Evolutionary conservation across 1,140 invertebrate genomes (phyloP).

Genomic region (Laodelphax striatellus): DNA sequence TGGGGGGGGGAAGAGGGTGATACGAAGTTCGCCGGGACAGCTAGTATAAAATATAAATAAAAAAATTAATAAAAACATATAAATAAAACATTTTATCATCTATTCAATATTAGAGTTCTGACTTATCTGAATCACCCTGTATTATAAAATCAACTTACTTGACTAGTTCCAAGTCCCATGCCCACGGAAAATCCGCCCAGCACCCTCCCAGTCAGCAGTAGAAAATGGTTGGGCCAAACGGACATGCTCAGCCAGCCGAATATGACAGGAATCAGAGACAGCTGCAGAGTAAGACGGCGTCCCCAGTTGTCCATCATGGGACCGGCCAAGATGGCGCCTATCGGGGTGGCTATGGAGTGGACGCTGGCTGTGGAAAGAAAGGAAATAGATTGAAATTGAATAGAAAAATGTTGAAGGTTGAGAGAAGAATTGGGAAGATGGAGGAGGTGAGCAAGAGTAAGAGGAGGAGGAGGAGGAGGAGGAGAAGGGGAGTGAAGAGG

Average conservation of each 20-base stretch:
- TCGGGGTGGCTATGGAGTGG: slow-evolving; percentile 50
- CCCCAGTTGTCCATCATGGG: slow-evolving; percentile 49
- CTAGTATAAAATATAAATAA: too few relatives aligned
- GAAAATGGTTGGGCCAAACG: slow-evolving; percentile 39
- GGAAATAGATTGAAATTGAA: neutral
- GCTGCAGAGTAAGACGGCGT: slow-evolving; percentile 41
- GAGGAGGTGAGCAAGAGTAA: too few relatives aligned
- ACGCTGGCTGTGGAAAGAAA: slow-evolving; percentile 42
- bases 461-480: too few relatives aligned
- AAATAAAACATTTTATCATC: too few relatives aligned
- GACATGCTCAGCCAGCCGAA: slow-evolving; percentile 50
- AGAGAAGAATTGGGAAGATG: neutral
- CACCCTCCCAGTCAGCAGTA: slow-evolving; percentile 50
- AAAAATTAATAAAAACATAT: too few relatives aligned
- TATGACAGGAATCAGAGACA: slow-evolving; percentile 43
- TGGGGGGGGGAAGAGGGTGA: too few relatives aligned
- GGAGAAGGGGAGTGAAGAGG: too few relatives aligned
- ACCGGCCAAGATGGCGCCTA: slow-evolving; percentile 49
- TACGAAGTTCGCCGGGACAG: too few relatives aligned
- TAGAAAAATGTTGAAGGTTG: neutral
- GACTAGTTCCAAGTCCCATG: slow-evolving; percentile 49
- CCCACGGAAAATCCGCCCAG: slow-evolving; percentile 57
- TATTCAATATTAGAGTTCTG: too few relatives aligned
- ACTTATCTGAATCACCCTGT: too few relatives aligned
- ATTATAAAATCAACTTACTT: slow-evolving; percentile 38